Conservation (phyloP, 2,797 vertebrate species). For the Tolypeutes matacus region DNA sequence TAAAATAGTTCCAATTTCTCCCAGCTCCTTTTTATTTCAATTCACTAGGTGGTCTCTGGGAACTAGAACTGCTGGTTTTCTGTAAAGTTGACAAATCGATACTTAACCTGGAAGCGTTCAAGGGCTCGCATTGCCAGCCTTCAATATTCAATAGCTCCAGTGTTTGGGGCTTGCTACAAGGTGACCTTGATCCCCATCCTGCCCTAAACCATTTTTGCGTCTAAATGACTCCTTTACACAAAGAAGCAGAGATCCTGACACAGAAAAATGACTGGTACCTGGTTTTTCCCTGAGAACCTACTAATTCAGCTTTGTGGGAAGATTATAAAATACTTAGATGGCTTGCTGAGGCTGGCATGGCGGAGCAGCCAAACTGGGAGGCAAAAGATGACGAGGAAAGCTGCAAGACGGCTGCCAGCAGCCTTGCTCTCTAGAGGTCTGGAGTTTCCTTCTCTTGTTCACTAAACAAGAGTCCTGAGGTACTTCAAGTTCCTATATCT, state of each 20-base stretch:
- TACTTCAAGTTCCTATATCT: neutral
- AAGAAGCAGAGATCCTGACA: slow-evolving; percentile 24
- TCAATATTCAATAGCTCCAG: neutral
- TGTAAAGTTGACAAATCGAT: neutral
- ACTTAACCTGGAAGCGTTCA: neutral
- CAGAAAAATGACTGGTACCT: neutral
- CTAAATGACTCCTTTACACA: slow-evolving; percentile 36
- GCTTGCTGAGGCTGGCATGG: neutral
- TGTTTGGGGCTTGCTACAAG: neutral
- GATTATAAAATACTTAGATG: neutral
- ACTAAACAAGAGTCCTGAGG: neutral
- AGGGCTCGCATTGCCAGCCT: neutral
- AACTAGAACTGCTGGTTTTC: slow-evolving; percentile 69
- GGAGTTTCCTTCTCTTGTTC: neutral
- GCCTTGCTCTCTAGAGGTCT: neutral
- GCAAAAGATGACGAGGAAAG: neutral
- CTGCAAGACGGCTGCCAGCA: neutral
- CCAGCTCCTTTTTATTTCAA: slow-evolving; percentile 63
- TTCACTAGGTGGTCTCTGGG: slow-evolving; percentile 73
- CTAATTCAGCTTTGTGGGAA: neutral
- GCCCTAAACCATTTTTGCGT: neutral
- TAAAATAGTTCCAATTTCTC: slow-evolving; percentile 74
- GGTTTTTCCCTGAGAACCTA: slow-evolving; percentile 3
- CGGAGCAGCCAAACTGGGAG: rapidly evolving
- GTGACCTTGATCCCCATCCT: neutral